A percentile compares a stretch with the other conserved stretches of the same genome.
Evolutionary conservation across 1,140 invertebrate species (phyloP).

Genomic region (Leguminivora glycinivorella): DNA sequence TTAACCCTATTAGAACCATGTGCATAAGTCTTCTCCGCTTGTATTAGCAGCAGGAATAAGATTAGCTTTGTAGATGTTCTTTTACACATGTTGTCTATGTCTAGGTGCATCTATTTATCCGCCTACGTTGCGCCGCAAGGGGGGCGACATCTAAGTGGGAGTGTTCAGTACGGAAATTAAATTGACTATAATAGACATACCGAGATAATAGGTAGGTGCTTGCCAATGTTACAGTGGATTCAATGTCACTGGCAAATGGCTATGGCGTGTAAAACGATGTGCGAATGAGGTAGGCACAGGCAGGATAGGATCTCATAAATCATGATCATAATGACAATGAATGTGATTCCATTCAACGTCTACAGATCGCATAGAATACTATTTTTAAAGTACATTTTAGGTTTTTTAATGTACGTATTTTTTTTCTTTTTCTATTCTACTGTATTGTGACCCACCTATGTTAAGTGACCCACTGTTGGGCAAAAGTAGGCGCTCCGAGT

Average conservation of each 20-base stretch:
- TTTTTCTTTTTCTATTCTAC: too few relatives aligned
- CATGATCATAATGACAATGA: too few relatives aligned
- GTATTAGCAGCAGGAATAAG: constrained; percentile 24
- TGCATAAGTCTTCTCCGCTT: constrained; percentile 25
- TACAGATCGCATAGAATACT: too few relatives aligned
- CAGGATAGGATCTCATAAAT: background rate
- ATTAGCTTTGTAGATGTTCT: constrained; percentile 16
- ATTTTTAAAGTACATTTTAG: too few relatives aligned
- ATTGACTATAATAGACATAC: constrained; percentile 36
- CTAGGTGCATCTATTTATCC: constrained; percentile 7
- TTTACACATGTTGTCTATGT: background rate
- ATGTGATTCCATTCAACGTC: background rate
- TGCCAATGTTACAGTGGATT: constrained; percentile 37
- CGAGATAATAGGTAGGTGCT: constrained; percentile 1
- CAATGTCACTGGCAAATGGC: constrained; percentile 42
- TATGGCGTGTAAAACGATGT: constrained; percentile 2
- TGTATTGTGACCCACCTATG: too few relatives aligned
- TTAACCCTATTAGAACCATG: constrained; percentile 19
- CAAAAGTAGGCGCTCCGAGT: too few relatives aligned
- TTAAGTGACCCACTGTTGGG: too few relatives aligned
- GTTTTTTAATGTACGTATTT: too few relatives aligned
- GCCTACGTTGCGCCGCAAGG: background rate
- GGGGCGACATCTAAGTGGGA: constrained; percentile 36
- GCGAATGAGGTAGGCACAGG: background rate
- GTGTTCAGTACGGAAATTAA: constrained; percentile 47